Evolutionary conservation across 2,113 vertebrate genomes (phyloP), one percentile per base, ranked within the genome.

Genomic region (Promerops cafer): DNA sequence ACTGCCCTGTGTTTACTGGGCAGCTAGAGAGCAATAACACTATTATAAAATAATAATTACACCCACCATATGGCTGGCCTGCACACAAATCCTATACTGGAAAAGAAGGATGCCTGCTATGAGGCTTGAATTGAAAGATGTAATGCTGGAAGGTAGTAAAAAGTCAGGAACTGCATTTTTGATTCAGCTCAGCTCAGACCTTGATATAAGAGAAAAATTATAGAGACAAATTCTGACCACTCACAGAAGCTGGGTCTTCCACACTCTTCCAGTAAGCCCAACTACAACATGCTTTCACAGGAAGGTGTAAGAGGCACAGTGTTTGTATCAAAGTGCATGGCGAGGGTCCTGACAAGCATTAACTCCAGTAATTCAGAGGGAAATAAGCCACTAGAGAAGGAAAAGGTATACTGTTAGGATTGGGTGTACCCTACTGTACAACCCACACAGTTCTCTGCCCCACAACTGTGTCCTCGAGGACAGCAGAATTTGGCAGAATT

Each of bases 11-110:
- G 80, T 96, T 97, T 97, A 96, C 94, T 54, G 96, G 92, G 95
- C 82, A 95, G 76, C 92, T 89, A 93, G 80, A 96, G 96, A 95
- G 95, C 76, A 94, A 59, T 97, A 97, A 97, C 50, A 79, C 65
- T 31, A 80, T 94, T 90, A 93, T 96, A 97, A 98, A 97, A 96
- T 70, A 78, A 23, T 95, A 96, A 93, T 97, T 96, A 75, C 87
- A 40, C 15, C 70, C 61, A 85, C 94, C 79, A 96, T 92, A 96
- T 93, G 90, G 94, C 87, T 53, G 37, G 96, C 59, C 85, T 22
- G 81, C 77, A 81, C 82, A 88, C 74, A 91, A 52, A 74, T 87
- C 68, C 50, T 65, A 28, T 44, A 76, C 79, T 89, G 89, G 49
- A 76, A 79, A 93, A 94, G 71, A 92, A 89, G 50, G 47, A 78